Evolutionary conservation across 2,888 invertebrate genomes (phyloP).

Genomic region (Drosophila macrospina): DNA sequence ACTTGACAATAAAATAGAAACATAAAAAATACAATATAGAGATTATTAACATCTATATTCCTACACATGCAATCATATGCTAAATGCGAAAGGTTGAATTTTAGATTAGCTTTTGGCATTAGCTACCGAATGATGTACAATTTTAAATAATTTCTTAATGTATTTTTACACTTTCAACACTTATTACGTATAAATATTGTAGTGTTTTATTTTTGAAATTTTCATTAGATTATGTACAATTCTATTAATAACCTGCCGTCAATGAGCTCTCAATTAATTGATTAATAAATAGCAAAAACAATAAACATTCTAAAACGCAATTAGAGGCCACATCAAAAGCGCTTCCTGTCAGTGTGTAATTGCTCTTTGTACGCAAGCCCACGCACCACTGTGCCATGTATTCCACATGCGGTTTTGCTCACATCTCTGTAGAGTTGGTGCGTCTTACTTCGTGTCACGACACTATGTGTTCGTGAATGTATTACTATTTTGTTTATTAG

Average conservation of each 20-base stretch:
- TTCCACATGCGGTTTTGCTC: constrained; percentile 10
- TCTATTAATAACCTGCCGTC: not conserved
- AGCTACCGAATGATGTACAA: constrained; percentile 40
- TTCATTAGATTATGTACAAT: not conserved
- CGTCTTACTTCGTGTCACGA: not conserved
- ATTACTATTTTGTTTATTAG: no score
- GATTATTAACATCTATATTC: constrained; percentile 30
- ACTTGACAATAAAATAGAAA: constrained; percentile 28
- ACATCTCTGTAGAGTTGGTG: not conserved
- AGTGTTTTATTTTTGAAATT: not conserved
- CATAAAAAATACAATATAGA: constrained; percentile 39
- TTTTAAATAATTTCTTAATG: no score
- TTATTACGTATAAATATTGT: no score
- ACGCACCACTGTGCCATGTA: constrained; percentile 57
- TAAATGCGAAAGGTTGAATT: constrained; percentile 31
- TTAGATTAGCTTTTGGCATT: constrained; percentile 27
- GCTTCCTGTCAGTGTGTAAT: constrained; percentile 39
- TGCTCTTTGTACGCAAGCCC: constrained; percentile 21
- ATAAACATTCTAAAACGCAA: constrained; percentile 28
- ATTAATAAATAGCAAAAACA: constrained; percentile 24
- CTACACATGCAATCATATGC: constrained; percentile 10
- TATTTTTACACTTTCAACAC: no score
- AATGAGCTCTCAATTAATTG: constrained; percentile 27
- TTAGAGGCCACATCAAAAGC: constrained; percentile 34
- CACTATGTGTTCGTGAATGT: not conserved